These are phyloP conservation scores for Antheraea mylitta DNA, from an alignment of 1,140 invertebrate genomes.

Conservation along the genomic window DNA sequence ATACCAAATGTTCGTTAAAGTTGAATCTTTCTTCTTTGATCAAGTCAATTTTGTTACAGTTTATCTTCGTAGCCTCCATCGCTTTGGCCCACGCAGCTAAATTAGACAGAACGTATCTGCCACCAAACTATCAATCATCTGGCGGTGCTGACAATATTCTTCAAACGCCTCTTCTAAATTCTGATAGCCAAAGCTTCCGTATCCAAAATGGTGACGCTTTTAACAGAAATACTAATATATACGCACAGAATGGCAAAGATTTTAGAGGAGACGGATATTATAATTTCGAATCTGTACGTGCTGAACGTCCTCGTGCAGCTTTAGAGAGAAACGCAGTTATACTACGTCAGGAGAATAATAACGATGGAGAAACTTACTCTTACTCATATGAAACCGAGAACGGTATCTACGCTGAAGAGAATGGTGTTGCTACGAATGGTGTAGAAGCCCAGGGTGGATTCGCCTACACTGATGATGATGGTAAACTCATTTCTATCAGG, in stretches of 20 bases:
- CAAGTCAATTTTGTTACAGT: conserved; percentile 51
- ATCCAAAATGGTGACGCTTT: conserved; percentile 6
- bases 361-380: conserved; percentile 58
- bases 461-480: conserved; percentile 81
- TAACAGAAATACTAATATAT: conserved; percentile 9
- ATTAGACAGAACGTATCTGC: conserved; percentile 81
- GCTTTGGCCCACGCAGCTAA: conserved; percentile 51
- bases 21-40: conserved; percentile 19
- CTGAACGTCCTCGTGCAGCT: conserved; percentile 56
- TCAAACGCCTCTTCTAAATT: conserved; percentile 42
- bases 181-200: conserved; percentile 8
- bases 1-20: no score
- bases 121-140: conserved; percentile 77
- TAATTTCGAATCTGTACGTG: conserved; percentile 12
- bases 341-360: conserved; percentile 44
- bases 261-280: neutral
- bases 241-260: conserved; percentile 14
- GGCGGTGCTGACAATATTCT: conserved; percentile 69
- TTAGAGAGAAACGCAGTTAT: conserved; percentile 60
- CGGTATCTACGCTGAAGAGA: conserved; percentile 62
- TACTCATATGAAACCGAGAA: conserved; percentile 68
- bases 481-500: conserved; percentile 69
- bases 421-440: conserved; percentile 60
- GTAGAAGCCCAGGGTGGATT: conserved; percentile 59
- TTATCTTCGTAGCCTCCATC: conserved; percentile 46